phyloP scores from a whole-genome alignment of 2,113 vertebrate genomes.

The Platichthys flesus region DNA sequence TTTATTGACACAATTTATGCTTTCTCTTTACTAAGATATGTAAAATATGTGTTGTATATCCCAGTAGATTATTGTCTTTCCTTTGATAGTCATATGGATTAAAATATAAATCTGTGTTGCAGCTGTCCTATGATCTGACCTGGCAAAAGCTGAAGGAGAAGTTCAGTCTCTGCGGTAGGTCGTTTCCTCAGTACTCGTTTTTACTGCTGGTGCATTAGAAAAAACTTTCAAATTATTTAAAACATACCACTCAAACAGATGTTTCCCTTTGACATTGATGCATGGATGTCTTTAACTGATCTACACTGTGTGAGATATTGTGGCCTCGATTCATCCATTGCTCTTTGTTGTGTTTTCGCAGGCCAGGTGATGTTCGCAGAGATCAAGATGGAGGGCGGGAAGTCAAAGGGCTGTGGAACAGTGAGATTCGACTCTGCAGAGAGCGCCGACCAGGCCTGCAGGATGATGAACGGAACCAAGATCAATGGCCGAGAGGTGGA shows the following conservation, averaged over 20 bases:
- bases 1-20: neutral
- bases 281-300: neutral
- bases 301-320: neutral
- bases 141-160: conserved; percentile 99
- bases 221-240: neutral
- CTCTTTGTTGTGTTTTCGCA: conserved; percentile 73
- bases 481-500: conserved; percentile 98
- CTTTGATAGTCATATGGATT: neutral
- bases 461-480: conserved; percentile 98
- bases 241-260: neutral
- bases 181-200: neutral
- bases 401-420: conserved; percentile 97
- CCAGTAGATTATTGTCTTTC: neutral
- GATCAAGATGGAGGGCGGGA: conserved; percentile 99
- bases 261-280: neutral
- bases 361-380: conserved; percentile 99
- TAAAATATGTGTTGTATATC: neutral
- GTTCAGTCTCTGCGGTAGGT: conserved; percentile 97
- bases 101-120: conserved; percentile 68
- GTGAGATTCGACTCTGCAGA: conserved; percentile 96
- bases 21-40: neutral
- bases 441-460: conserved; percentile 96
- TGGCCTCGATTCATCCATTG: conserved; percentile 24
- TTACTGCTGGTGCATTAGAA: neutral
- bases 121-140: conserved; percentile 98